Evolutionary conservation across 2,113 vertebrate species (phyloP).

Genomic region (Platysteira castanea): DNA sequence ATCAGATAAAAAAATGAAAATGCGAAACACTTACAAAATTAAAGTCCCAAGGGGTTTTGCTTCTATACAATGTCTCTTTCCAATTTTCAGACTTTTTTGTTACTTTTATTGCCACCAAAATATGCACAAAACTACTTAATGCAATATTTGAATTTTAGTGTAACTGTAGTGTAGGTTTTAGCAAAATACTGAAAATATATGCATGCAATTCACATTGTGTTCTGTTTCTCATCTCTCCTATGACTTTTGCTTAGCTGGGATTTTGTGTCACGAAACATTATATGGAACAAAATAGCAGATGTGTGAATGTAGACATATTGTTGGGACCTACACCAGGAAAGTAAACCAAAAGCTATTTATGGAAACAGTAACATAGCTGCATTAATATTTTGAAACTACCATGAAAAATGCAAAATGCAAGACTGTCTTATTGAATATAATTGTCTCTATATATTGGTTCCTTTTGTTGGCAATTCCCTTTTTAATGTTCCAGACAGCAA

Average conservation of each 20-base stretch:
- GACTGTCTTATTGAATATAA: neutral
- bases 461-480: neutral
- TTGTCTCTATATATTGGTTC: neutral
- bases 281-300: neutral
- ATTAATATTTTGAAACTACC: neutral
- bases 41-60: neutral
- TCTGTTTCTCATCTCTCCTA: neutral
- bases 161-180: neutral
- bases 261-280: neutral
- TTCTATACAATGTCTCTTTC: neutral
- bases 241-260: neutral
- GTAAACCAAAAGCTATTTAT: neutral
- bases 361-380: neutral
- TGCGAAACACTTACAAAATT: neutral
- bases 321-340: neutral
- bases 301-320: neutral
- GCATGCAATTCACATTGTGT: neutral
- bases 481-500: neutral
- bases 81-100: neutral
- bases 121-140: neutral
- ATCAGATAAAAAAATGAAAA: neutral
- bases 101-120: neutral
- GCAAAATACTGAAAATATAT: neutral
- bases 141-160: neutral
- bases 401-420: neutral